Evolutionary conservation across 2,888 invertebrate species (phyloP), one percentile per base, ranked within the genome.

Genomic region (Cosmia pyralina): DNA sequence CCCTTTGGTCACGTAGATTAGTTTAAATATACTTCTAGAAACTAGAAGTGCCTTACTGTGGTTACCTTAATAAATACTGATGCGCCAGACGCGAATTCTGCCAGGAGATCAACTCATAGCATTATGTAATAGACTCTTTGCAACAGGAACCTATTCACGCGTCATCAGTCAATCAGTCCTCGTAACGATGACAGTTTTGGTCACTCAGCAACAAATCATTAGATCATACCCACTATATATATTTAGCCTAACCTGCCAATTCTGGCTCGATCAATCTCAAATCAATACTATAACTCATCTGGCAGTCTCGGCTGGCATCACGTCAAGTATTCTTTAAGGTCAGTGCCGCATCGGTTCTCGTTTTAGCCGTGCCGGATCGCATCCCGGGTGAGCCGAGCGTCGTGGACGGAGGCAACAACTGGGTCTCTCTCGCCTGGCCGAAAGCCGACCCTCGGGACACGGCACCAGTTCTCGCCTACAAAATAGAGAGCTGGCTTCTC

Each of bases 351-450:
- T 89, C 88, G 85, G 84, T 88, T 87, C 84, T 92, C 90, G 86
- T 92, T 95, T 94, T 95, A 98, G 98, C 98, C 96, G 98, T 98
- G 80, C 98, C 98, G 72, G 98, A 98, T 72, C 97, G 98, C 85
- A 98, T 98, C 88, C 97, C 97, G 81, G 97, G 97, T 71, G 97
- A 98, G 86, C 98, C 98, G 38, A 96, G 97, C 72, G 97, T 98
- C 41, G 96, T 97, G n/a, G 98, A 98, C 91, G 97, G 98, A n/a
- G 98, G 98, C 60, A 97, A 97, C 89, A 98, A 98, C 91, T 98
- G 98, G 97, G 96, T 98, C 66, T 98, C 98, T 2, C 94, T 98
- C 74, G 97, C 97, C n/a, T 98, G 98, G 98, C 97, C 97, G 50
- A 98, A 98, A 91, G 97, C 98, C 0, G 97, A 97, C 73, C 96